Conservation (phyloP, 2,797 vertebrate genomes). For the Tadarida brasiliensis region DNA sequence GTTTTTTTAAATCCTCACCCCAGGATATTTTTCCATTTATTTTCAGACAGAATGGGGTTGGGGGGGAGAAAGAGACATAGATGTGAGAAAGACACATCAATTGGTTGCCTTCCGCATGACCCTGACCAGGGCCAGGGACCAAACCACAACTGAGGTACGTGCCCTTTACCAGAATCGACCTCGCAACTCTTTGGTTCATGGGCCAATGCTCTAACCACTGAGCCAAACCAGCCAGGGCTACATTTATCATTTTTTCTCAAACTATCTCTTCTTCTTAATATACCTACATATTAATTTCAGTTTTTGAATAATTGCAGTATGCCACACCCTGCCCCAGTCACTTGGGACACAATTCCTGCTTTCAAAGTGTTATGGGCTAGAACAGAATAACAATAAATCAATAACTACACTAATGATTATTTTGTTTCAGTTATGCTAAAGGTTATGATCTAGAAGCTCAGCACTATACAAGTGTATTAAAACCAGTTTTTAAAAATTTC, state of each 20-base stretch:
- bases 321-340: neutral
- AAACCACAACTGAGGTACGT: too few relatives aligned
- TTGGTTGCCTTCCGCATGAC: too few relatives aligned
- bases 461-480: neutral
- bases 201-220: too few relatives aligned
- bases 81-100: too few relatives aligned
- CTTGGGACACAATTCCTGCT: neutral
- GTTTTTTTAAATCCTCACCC: too few relatives aligned
- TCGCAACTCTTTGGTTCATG: too few relatives aligned
- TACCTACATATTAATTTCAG: neutral
- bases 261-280: neutral
- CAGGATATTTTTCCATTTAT: too few relatives aligned
- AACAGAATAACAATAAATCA: constrained; percentile 7
- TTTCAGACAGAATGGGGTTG: too few relatives aligned
- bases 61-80: too few relatives aligned
- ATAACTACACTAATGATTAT: neutral
- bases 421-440: neutral
- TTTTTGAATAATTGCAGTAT: neutral
- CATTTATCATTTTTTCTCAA: neutral
- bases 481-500: neutral
- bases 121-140: too few relatives aligned
- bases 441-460: neutral
- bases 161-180: too few relatives aligned
- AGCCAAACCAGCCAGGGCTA: neutral
- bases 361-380: neutral